Conservation (phyloP, 2,888 invertebrate species). For the Mesorhabditis spiculigera region DNA sequence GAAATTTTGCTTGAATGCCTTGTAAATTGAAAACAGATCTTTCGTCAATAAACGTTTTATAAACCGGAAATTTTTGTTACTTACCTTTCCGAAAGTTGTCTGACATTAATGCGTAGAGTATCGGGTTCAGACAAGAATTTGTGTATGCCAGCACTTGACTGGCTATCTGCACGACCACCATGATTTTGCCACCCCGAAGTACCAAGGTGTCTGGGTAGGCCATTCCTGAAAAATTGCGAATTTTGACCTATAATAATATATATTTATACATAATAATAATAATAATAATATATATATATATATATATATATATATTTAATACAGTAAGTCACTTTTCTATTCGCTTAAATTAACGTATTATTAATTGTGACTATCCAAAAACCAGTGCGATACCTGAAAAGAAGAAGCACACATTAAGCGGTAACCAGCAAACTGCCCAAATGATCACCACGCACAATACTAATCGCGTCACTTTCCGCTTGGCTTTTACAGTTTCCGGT, state of each 20-base stretch:
- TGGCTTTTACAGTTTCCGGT: constrained; percentile 49
- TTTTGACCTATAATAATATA: no score
- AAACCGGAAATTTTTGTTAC: background rate
- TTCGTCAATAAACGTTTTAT: constrained; percentile 6
- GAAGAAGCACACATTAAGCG: constrained; percentile 74
- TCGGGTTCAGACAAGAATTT: constrained; percentile 90
- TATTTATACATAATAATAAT: no score
- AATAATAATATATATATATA: no score
- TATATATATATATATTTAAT: no score
- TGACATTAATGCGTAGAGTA: constrained; percentile 87
- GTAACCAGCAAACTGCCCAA: constrained; percentile 89
- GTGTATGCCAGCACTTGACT: constrained; percentile 72
- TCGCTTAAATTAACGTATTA: no score
- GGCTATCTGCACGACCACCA: constrained; percentile 50
- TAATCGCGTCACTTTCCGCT: constrained; percentile 71
- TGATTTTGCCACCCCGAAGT: constrained; percentile 46
- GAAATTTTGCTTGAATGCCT: no score
- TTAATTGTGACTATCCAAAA: no score
- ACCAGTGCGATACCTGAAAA: constrained; percentile 51
- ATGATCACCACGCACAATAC: constrained; percentile 72
- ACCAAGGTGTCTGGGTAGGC: constrained; percentile 53
- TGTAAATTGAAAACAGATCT: background rate
- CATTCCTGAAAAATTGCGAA: no score
- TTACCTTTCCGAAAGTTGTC: constrained; percentile 84
- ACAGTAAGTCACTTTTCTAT: no score